These are phyloP conservation scores for Zaprionus ghesquierei DNA, from an alignment of 1,140 invertebrate species.

Conservation along the genomic window DNA sequence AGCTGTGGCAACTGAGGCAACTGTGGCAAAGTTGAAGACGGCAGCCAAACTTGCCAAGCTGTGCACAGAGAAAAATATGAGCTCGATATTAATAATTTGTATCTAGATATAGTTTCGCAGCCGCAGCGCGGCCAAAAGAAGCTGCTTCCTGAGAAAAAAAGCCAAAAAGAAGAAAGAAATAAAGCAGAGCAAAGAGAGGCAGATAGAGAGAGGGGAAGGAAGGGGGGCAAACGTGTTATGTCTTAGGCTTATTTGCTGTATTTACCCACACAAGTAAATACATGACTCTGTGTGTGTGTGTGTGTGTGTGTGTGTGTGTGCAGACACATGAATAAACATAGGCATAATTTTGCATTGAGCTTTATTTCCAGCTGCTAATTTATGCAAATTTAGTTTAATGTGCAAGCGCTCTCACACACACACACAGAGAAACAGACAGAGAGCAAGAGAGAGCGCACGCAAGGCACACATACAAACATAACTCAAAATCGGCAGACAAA, in stretches of 20 bases:
- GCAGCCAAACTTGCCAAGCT: slow-evolving; percentile 68
- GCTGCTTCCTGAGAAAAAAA: slow-evolving; percentile 47
- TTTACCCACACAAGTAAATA: slow-evolving; percentile 26
- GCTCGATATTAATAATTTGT: slow-evolving; percentile 82
- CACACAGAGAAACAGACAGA: slow-evolving; percentile 13
- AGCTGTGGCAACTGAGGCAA: slow-evolving; percentile 61
- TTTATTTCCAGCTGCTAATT: slow-evolving; percentile 78
- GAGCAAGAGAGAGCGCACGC: not conserved
- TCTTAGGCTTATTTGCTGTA: slow-evolving; percentile 41
- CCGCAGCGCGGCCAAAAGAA: slow-evolving; percentile 43
- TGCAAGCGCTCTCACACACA: slow-evolving; percentile 15
- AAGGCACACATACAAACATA: slow-evolving; percentile 56
- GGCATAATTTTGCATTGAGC: slow-evolving; percentile 62
- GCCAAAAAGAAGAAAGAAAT: not conserved
- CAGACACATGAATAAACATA: slow-evolving; percentile 36
- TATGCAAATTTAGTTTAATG: slow-evolving; percentile 70
- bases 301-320: not conserved
- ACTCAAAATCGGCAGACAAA: slow-evolving; percentile 82
- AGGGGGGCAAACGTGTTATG: slow-evolving; percentile 32
- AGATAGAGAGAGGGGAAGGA: not conserved
- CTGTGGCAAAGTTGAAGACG: slow-evolving; percentile 42
- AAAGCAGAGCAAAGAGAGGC: not conserved
- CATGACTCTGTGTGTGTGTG: not conserved
- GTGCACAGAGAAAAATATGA: slow-evolving; percentile 77
- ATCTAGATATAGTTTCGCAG: slow-evolving; percentile 75